Evolutionary conservation across 2,888 invertebrate species (phyloP).

Genomic region (Cantharis rufa): DNA sequence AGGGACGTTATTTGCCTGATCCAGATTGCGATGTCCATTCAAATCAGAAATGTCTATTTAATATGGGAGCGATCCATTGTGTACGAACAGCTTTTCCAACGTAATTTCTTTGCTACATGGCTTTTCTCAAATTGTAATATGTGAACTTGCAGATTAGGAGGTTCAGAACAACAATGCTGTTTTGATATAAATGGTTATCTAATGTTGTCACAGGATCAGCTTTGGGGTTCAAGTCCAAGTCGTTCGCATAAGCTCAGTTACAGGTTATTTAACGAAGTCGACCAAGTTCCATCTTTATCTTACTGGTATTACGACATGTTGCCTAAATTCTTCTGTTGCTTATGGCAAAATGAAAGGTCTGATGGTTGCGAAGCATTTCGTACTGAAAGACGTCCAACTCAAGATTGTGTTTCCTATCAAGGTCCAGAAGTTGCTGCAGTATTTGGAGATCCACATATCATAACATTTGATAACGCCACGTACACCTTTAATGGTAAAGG

Average conservation of each 20-base stretch:
- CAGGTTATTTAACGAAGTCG: slow-evolving; percentile 92
- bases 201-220: slow-evolving; percentile 93
- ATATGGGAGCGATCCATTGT: slow-evolving; percentile 89
- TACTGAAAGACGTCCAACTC: slow-evolving; percentile 90
- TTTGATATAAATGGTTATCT: slow-evolving; percentile 91
- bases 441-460: slow-evolving; percentile 92
- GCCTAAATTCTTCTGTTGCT: slow-evolving; percentile 92
- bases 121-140: background rate
- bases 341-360: slow-evolving; percentile 89
- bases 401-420: slow-evolving; percentile 95
- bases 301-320: slow-evolving; percentile 96
- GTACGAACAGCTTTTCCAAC: slow-evolving; percentile 88
- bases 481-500: slow-evolving; percentile 96
- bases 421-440: slow-evolving; percentile 84
- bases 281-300: slow-evolving; percentile 91
- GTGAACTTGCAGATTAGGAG: slow-evolving; percentile 67
- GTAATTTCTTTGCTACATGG: slow-evolving; percentile 61
- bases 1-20: slow-evolving; percentile 91
- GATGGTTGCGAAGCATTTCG: slow-evolving; percentile 94
- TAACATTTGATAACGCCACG: slow-evolving; percentile 87
- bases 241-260: slow-evolving; percentile 89
- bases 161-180: slow-evolving; percentile 96
- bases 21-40: slow-evolving; percentile 89
- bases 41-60: slow-evolving; percentile 85
- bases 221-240: slow-evolving; percentile 88